Evolutionary conservation across 2,797 vertebrate genomes (phyloP).

Genomic region (Cryptoblepharus egeriae): DNA sequence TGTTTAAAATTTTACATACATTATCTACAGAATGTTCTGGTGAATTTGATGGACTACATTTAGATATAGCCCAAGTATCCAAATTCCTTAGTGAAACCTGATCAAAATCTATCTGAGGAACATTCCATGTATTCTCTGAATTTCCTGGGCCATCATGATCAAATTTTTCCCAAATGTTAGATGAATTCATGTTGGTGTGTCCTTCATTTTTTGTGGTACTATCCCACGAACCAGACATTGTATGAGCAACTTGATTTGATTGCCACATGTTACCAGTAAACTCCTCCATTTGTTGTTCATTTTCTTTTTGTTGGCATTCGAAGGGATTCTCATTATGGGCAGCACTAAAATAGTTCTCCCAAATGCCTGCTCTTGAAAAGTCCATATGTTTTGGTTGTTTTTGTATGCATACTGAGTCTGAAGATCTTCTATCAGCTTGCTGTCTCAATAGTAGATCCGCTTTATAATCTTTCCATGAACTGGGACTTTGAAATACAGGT

Average conservation of each 20-base stretch:
- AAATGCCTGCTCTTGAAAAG: conserved; percentile 59
- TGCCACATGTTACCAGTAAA: conserved; percentile 69
- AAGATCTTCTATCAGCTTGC: conserved; percentile 69
- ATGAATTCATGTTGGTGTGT: conserved; percentile 38
- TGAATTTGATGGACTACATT: conserved; percentile 65
- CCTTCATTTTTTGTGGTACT: conserved; percentile 37
- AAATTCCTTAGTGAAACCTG: conserved; percentile 46
- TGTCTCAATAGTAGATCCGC: conserved; percentile 52
- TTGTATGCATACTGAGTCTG: conserved; percentile 73
- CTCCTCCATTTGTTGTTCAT: conserved; percentile 62
- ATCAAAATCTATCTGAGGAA: conserved; percentile 55
- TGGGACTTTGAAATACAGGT: conserved; percentile 79
- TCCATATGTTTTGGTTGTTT: conserved; percentile 63
- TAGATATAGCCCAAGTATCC: conserved; percentile 64
- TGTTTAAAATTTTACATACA: conserved; percentile 42
- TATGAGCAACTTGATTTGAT: conserved; percentile 44
- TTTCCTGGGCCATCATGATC: conserved; percentile 47
- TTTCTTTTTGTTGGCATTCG: conserved; percentile 38
- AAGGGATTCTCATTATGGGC: conserved; percentile 40
- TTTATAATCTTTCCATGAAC: conserved; percentile 75
- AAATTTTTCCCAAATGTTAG: conserved; percentile 69
- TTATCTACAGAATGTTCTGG: conserved; percentile 53
- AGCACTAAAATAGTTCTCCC: conserved; percentile 64
- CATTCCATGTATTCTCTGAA: conserved; percentile 68
- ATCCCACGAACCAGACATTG: conserved; percentile 67